Percentiles rank a stretch among this genome's conserved stretches.
These are phyloP conservation scores for Meganola albula DNA, from an alignment of 2,888 invertebrate species.

Conservation along the genomic window DNA sequence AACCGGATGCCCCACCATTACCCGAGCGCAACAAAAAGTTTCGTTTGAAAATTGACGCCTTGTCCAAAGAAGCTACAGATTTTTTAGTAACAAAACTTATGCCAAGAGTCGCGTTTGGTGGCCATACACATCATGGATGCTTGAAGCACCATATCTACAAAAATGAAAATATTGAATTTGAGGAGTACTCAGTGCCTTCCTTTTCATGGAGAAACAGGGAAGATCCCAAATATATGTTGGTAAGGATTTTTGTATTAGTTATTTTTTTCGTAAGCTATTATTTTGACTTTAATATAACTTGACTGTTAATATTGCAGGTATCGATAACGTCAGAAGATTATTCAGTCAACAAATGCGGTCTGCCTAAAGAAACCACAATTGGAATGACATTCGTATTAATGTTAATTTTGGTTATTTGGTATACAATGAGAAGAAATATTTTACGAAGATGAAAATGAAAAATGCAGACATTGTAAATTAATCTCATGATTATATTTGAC, in stretches of 20 bases:
- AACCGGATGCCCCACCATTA: constrained; percentile 86
- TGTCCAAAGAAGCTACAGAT: constrained; percentile 88
- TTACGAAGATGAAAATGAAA: constrained; percentile 32
- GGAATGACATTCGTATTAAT: constrained; percentile 42
- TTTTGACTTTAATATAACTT: neutral
- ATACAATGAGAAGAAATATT: constrained; percentile 24
- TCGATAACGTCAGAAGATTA: constrained; percentile 46
- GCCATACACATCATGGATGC: constrained; percentile 97
- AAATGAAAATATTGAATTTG: constrained; percentile 58
- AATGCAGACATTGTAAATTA: constrained; percentile 36
- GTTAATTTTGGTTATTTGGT: constrained; percentile 31
- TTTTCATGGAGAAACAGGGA: constrained; percentile 98
- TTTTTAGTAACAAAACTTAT: constrained; percentile 78
- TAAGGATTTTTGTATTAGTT: constrained; percentile 52
- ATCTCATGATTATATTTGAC: constrained; percentile 64
- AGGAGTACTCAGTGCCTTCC: constrained; percentile 92
- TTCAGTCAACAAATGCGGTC: constrained; percentile 51
- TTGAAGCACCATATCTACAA: constrained; percentile 66
- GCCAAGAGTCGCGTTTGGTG: constrained; percentile 89
- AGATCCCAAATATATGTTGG: constrained; percentile 93
- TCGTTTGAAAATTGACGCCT: constrained; percentile 89
- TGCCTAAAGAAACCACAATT: constrained; percentile 55
- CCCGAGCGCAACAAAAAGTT: constrained; percentile 84
- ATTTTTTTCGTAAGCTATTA: neutral
- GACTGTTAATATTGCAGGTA: constrained; percentile 40